Evolutionary conservation across 2,113 vertebrate species (phyloP).

Genomic region (Eidolon helvum): DNA sequence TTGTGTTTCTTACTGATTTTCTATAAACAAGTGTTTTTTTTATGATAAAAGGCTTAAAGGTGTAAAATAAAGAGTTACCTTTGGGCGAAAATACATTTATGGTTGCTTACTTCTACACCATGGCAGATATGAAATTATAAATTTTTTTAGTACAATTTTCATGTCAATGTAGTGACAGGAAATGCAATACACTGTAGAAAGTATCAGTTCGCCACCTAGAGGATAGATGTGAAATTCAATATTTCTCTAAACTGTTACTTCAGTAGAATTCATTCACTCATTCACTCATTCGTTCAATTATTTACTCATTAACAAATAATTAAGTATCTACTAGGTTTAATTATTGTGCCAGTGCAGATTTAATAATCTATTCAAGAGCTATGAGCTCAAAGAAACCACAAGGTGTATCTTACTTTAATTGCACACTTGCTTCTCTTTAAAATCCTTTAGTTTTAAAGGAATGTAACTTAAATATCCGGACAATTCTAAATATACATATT

Average conservation of each 20-base stretch:
- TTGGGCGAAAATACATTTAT: neutral
- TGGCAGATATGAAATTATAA: neutral
- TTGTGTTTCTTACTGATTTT: conserved; percentile 45
- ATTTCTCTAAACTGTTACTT: neutral
- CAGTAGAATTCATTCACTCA: neutral
- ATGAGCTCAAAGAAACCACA: neutral
- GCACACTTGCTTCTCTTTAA: neutral
- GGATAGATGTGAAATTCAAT: conserved; percentile 58
- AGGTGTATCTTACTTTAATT: neutral
- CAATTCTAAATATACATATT: neutral
- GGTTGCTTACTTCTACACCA: neutral
- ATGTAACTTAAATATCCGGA: neutral
- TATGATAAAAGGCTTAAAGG: neutral
- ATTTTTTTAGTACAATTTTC: neutral
- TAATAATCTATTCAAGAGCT: neutral
- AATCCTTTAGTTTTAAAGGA: neutral
- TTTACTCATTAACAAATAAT: conserved; percentile 15
- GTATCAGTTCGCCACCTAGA: conserved; percentile 72
- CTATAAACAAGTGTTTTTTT: neutral
- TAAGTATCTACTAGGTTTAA: neutral
- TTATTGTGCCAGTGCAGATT: neutral
- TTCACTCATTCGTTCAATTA: neutral
- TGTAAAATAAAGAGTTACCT: neutral
- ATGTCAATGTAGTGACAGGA: neutral
- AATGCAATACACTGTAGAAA: conserved; percentile 23